These are phyloP conservation scores for Galaxias olidus DNA, from an alignment of 2,797 vertebrate genomes.

Conservation along the genomic window DNA sequence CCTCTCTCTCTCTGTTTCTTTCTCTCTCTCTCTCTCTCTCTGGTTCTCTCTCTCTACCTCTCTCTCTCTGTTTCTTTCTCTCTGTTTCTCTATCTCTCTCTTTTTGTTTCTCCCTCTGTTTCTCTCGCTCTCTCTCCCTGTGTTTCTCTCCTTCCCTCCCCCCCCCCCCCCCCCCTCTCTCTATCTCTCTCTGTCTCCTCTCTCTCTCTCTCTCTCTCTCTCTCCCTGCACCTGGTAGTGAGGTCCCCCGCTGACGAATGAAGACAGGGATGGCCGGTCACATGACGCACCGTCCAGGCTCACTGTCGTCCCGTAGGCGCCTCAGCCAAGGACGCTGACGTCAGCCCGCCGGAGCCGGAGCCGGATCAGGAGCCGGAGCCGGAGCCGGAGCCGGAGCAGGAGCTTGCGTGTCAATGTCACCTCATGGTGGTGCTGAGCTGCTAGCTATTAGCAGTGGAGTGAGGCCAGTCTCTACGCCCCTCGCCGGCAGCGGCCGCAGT, in stretches of 20 bases:
- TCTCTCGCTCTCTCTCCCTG: no score
- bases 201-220: background rate
- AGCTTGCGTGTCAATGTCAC: conserved; percentile 73
- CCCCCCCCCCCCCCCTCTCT: background rate
- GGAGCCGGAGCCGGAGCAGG: conserved; percentile 56
- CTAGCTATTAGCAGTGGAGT: conserved; percentile 45
- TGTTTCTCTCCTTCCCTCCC: conserved; percentile 7
- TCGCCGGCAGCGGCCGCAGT: conserved; percentile 58
- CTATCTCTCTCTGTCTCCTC: no score
- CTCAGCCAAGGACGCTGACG: conserved; percentile 63
- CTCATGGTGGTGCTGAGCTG: conserved; percentile 72
- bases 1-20: background rate
- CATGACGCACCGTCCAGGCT: conserved; percentile 53
- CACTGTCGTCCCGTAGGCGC: conserved; percentile 14
- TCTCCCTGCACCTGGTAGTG: conserved; percentile 19
- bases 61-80: conserved; percentile 12
- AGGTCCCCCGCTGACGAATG: conserved; percentile 56
- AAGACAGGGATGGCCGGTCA: conserved; percentile 60
- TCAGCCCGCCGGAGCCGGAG: no score
- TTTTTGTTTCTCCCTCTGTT: no score
- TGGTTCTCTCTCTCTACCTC: no score
- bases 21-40: no score
- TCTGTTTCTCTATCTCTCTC: conserved; percentile 4
- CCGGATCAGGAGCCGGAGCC: conserved; percentile 22
- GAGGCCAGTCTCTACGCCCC: conserved; percentile 27